These are phyloP conservation scores for Myrmophylax atrothorax DNA, from an alignment of 2,113 vertebrate species.

Conservation along the genomic window DNA sequence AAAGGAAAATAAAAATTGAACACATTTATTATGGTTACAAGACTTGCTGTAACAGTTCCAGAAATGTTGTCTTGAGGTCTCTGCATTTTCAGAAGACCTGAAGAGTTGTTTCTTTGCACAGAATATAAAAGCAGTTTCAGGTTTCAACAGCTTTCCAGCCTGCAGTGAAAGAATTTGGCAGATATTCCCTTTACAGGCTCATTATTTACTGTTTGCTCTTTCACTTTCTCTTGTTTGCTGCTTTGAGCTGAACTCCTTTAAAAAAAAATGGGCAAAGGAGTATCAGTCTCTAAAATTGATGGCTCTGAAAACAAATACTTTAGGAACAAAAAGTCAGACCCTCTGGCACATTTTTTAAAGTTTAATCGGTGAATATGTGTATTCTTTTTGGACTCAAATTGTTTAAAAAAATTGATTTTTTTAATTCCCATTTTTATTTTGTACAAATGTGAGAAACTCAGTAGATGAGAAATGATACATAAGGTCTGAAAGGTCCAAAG, in stretches of 20 bases:
- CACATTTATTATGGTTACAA: conserved; percentile 2
- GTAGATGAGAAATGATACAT: conserved; percentile 28
- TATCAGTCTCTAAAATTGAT: conserved; percentile 35
- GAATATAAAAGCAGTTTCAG: not conserved
- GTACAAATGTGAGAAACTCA: not conserved
- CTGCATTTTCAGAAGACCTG: conserved; percentile 31
- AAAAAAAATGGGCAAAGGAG: not conserved
- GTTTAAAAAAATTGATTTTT: not conserved
- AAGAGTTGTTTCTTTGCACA: not conserved
- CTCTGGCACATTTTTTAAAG: not conserved
- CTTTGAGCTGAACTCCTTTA: conserved; percentile 28
- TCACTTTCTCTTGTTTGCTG: conserved; percentile 24
- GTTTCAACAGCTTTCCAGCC: conserved; percentile 33
- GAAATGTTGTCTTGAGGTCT: conserved; percentile 43
- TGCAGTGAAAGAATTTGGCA: not conserved
- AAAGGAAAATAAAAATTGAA: conserved; percentile 41
- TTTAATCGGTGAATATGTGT: not conserved
- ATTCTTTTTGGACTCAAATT: not conserved
- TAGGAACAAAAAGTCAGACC: not conserved
- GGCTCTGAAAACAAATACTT: not conserved
- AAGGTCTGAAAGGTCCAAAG: conserved; percentile 41
- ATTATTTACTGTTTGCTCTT: conserved; percentile 47
- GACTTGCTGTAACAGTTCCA: not conserved
- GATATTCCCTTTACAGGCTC: conserved; percentile 26
- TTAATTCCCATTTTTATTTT: not conserved